Evolutionary conservation across 1,140 invertebrate species (phyloP).

Genomic region (Trichoplusia ni): DNA sequence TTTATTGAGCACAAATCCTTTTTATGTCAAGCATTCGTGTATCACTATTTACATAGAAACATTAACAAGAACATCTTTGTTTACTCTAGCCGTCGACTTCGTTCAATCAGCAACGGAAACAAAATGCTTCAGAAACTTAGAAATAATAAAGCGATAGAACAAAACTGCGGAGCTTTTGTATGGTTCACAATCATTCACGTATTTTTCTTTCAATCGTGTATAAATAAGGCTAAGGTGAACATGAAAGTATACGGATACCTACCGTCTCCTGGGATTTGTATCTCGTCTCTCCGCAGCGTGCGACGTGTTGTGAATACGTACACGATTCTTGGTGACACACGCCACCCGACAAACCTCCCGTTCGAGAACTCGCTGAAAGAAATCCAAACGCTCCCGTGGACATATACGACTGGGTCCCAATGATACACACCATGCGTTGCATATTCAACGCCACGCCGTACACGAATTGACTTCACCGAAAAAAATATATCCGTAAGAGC

Average conservation of each 20-base stretch:
- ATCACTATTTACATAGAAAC: not conserved
- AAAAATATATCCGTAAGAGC: too few species aligned
- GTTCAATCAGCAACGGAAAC: not conserved
- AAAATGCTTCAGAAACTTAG: not conserved
- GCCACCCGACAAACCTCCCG: conserved; percentile 28
- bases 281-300: conserved; percentile 56
- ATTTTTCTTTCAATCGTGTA: conserved; percentile 66
- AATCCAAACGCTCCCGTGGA: conserved; percentile 28
- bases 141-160: conserved; percentile 16
- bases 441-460: not conserved
- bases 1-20: too few species aligned
- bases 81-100: conserved; percentile 1
- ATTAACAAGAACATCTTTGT: not conserved
- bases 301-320: conserved; percentile 65
- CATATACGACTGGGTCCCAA: conserved; percentile 19
- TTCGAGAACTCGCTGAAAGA: conserved; percentile 41
- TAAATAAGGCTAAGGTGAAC: conserved; percentile 70
- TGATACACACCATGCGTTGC: not conserved
- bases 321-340: conserved; percentile 34
- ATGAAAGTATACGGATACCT: conserved; percentile 69
- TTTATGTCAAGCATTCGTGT: too few species aligned
- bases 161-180: conserved; percentile 29
- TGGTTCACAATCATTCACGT: conserved; percentile 44
- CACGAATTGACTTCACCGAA: not conserved
- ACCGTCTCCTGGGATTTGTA: conserved; percentile 66